Conservation (phyloP, 2,113 vertebrate species). For the Trematomus loennbergii region DNA sequence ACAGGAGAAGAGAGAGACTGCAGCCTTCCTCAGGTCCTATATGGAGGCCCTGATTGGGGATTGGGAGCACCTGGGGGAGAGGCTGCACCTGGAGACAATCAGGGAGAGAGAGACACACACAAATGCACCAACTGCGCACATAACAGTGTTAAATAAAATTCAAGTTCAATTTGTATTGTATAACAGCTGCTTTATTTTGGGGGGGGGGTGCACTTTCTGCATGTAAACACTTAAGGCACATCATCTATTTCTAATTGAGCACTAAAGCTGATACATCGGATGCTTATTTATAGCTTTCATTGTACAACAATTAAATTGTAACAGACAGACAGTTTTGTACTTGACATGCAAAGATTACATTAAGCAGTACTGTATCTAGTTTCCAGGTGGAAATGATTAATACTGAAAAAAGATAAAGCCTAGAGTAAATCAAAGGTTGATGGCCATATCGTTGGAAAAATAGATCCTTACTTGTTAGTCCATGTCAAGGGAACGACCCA, state of each 20-base stretch:
- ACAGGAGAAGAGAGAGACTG: too few relatives aligned
- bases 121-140: too few relatives aligned
- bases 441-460: background rate
- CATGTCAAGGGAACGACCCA: background rate
- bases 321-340: background rate
- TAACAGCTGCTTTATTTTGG: constrained; percentile 49
- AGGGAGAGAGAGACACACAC: too few relatives aligned
- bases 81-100: too few relatives aligned
- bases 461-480: background rate
- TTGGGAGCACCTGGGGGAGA: too few relatives aligned
- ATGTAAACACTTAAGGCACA: constrained; percentile 15
- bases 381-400: background rate
- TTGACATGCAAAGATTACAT: background rate
- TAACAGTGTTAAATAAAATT: background rate
- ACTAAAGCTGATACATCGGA: constrained; percentile 6
- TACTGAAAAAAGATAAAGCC: constrained; percentile 7
- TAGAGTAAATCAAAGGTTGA: background rate
- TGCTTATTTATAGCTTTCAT: background rate
- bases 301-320: background rate
- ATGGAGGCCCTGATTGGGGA: too few relatives aligned
- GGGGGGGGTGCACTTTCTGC: background rate
- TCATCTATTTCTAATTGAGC: background rate
- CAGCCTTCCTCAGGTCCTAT: too few relatives aligned
- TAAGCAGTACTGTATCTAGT: background rate
- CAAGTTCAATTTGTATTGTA: background rate